Conservation (phyloP, 1,140 invertebrate species). For the Drosophila lowei region DNA sequence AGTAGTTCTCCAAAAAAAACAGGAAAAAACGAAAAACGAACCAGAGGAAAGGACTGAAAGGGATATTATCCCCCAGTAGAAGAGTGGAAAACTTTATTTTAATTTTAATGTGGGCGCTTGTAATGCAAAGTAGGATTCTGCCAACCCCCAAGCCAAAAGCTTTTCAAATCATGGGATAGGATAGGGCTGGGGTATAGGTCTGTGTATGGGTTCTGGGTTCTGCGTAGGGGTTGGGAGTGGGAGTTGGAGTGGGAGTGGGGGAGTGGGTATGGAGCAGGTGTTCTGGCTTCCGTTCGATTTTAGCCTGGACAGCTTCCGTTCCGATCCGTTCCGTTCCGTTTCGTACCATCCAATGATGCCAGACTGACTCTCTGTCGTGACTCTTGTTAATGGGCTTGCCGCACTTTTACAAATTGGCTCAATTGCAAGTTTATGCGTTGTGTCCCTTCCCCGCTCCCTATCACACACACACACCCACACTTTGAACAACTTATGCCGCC, state of each 20-base stretch:
- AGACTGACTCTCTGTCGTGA: constrained; percentile 2
- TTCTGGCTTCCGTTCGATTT: constrained; percentile 21
- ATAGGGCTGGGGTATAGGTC: constrained; percentile 10
- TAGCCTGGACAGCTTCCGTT: too few species aligned
- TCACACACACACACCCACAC: too few species aligned
- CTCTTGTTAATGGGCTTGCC: constrained; percentile 74
- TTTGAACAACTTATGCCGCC: constrained; percentile 66
- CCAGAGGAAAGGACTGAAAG: constrained; percentile 24
- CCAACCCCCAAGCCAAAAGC: constrained; percentile 25
- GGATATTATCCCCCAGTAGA: constrained; percentile 7
- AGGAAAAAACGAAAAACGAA: constrained; percentile 6
- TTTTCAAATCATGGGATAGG: constrained; percentile 24
- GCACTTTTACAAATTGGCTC: constrained; percentile 81
- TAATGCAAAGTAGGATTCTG: constrained; percentile 69
- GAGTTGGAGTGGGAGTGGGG: background rate
- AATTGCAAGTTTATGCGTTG: constrained; percentile 78
- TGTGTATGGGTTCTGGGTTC: too few species aligned
- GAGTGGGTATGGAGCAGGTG: constrained; percentile 34
- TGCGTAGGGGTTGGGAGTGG: background rate
- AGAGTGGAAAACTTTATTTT: constrained; percentile 68
- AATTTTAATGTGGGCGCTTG: constrained; percentile 77
- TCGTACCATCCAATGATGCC: constrained; percentile 1
- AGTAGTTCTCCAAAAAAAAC: constrained; percentile 51
- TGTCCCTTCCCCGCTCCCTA: background rate
- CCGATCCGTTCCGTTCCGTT: too few species aligned